Percentiles rank a stretch among this genome's conserved stretches.
Conservation (phyloP, 2,888 invertebrate species). For the Drosophila anomelani region DNA sequence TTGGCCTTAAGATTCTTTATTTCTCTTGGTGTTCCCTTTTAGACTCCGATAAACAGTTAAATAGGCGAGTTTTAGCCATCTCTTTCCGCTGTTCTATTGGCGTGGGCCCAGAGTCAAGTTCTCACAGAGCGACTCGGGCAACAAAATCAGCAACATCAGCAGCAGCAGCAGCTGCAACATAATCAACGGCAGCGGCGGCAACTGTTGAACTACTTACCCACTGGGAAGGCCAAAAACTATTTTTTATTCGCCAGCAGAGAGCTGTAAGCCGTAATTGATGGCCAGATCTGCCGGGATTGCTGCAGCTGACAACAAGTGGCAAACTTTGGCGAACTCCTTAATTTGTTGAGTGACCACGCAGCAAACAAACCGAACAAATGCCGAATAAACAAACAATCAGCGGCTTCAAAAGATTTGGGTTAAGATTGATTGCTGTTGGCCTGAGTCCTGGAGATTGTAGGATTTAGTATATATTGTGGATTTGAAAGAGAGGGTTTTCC, state of each 20-base stretch:
- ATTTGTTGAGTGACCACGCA: conserved; percentile 73
- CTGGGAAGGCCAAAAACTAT: conserved; percentile 71
- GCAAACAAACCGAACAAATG: conserved; percentile 54
- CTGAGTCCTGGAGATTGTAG: conserved; percentile 12
- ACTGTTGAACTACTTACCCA: conserved; percentile 85
- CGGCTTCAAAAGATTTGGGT: conserved; percentile 57
- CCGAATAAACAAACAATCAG: conserved; percentile 31
- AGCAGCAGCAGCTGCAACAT: conserved; percentile 56
- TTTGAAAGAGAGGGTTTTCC: background rate
- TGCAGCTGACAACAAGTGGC: conserved; percentile 54
- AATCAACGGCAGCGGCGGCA: conserved; percentile 53
- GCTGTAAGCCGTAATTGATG: conserved; percentile 59
- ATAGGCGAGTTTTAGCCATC: conserved; percentile 14
- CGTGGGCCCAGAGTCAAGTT: conserved; percentile 46
- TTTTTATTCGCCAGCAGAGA: conserved; percentile 44
- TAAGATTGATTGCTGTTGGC: conserved; percentile 51
- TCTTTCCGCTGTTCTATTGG: conserved; percentile 40
- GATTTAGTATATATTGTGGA: conserved; percentile 4
- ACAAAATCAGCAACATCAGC: conserved; percentile 21
- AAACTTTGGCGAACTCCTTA: conserved; percentile 51
- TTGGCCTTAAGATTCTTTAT: background rate
- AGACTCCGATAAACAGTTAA: conserved; percentile 27
- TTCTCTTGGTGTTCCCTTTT: conserved; percentile 11
- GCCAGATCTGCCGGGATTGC: conserved; percentile 46
- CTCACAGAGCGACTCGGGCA: conserved; percentile 34